A percentile compares a stretch with the other conserved stretches of the same genome.
Conservation (phyloP, 2,888 invertebrate species). For the Parnassius mnemosyne region DNA sequence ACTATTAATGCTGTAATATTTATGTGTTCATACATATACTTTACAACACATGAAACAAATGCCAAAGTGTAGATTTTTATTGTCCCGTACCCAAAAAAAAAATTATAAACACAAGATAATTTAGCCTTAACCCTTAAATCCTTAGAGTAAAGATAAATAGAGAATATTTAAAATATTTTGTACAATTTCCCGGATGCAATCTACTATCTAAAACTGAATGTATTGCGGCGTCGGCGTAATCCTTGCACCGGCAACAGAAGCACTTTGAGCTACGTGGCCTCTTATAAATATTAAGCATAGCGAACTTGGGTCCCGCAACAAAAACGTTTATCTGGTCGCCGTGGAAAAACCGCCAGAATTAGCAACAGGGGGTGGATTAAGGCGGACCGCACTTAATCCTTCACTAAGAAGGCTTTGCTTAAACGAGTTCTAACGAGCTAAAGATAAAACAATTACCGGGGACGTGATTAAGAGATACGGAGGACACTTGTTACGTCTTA, state of each 20-base stretch:
- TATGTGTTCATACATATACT: too few relatives aligned
- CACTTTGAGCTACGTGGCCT: conserved; percentile 63
- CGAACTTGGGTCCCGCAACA: conserved; percentile 64
- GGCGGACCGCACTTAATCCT: conserved; percentile 80
- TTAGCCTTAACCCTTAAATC: conserved; percentile 12
- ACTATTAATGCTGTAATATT: too few relatives aligned
- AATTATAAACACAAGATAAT: too few relatives aligned
- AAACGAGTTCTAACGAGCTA: conserved; percentile 81
- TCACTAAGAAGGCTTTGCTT: conserved; percentile 81
- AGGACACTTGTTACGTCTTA: conserved; percentile 78
- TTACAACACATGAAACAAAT: too few relatives aligned
- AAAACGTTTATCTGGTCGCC: conserved; percentile 78
- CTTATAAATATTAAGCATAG: conserved; percentile 76
- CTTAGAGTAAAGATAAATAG: conserved; percentile 34
- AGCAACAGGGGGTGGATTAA: conserved; percentile 77
- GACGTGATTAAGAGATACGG: conserved; percentile 79
- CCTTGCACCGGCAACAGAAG: conserved; percentile 64
- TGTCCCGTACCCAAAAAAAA: too few relatives aligned
- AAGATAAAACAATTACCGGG: conserved; percentile 80
- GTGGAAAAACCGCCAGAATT: conserved; percentile 78
- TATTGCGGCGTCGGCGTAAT: conserved; percentile 59
- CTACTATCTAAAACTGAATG: conserved; percentile 57
- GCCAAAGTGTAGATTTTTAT: too few relatives aligned
- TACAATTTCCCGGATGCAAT: conserved; percentile 55
- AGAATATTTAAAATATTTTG: conserved; percentile 47